Conservation (phyloP, 2,113 vertebrate genomes). For the Ammodytes dubius region DNA sequence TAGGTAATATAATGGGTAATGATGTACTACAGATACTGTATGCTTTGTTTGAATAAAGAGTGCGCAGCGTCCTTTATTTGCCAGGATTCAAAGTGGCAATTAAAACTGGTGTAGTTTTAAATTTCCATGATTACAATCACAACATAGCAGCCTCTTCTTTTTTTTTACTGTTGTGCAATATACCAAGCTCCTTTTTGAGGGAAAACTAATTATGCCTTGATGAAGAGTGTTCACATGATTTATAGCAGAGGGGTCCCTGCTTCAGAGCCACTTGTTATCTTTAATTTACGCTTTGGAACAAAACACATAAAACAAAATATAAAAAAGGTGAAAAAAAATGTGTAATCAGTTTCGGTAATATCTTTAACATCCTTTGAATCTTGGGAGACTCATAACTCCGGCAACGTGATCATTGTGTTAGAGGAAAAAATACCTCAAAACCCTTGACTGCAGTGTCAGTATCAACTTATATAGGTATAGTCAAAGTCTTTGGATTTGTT, state of each 20-base stretch:
- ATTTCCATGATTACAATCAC: constrained; percentile 49
- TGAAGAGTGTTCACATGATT: constrained; percentile 56
- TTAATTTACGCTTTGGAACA: constrained; percentile 54
- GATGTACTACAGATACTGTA: no score
- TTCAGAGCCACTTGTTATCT: constrained; percentile 55
- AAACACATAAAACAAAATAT: constrained; percentile 47
- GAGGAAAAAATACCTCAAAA: neutral
- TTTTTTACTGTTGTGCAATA: constrained; percentile 35
- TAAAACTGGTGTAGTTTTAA: constrained; percentile 42
- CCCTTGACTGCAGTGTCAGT: neutral
- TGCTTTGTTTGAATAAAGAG: neutral
- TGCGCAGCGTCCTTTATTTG: constrained; percentile 6
- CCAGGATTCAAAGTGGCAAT: constrained; percentile 37
- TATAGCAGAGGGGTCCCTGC: constrained; percentile 44
- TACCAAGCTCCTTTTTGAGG: constrained; percentile 18
- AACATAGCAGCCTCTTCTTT: constrained; percentile 21
- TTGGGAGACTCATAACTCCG: constrained; percentile 9
- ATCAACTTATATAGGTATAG: neutral
- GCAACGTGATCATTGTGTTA: neutral
- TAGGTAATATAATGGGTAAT: no score
- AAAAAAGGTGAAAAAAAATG: constrained; percentile 8
- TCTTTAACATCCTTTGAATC: constrained; percentile 33
- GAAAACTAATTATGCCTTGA: constrained; percentile 71
- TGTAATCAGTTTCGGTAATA: constrained; percentile 33
- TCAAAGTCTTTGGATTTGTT: no score